Evolutionary conservation across 2,888 invertebrate species (phyloP).

Genomic region (Ochropleura leucogaster): DNA sequence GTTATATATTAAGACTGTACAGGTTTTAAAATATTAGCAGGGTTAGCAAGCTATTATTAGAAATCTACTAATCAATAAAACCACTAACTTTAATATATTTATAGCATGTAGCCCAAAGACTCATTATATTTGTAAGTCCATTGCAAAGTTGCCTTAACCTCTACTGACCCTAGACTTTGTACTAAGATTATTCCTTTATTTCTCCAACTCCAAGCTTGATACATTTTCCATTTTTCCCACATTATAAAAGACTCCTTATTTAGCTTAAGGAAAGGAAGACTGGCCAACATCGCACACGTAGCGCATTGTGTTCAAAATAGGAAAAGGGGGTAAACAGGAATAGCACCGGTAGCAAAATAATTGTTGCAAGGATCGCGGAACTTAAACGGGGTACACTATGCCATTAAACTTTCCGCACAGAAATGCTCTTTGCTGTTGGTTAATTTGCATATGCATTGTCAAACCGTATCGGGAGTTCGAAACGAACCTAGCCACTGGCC

Average conservation of each 20-base stretch:
- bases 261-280: conserved; percentile 67
- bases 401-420: conserved; percentile 87
- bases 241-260: conserved; percentile 59
- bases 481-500: conserved; percentile 81
- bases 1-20: no score
- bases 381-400: conserved; percentile 75
- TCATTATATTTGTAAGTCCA: neutral
- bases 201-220: conserved; percentile 17
- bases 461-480: conserved; percentile 86
- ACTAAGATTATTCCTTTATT: conserved; percentile 23
- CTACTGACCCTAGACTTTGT: conserved; percentile 1
- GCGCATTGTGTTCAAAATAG: conserved; percentile 72
- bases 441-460: conserved; percentile 90
- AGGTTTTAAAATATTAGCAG: no score
- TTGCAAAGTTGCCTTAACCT: neutral
- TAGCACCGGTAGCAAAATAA: conserved; percentile 75
- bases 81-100: no score
- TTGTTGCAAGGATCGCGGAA: conserved; percentile 82
- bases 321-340: conserved; percentile 72
- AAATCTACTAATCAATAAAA: no score
- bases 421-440: conserved; percentile 82
- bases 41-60: no score
- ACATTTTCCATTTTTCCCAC: conserved; percentile 60
- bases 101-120: neutral
- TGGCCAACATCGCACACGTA: conserved; percentile 59